These are phyloP conservation scores for Orchesella cincta DNA, from an alignment of 1,140 invertebrate species.

Conservation along the genomic window DNA sequence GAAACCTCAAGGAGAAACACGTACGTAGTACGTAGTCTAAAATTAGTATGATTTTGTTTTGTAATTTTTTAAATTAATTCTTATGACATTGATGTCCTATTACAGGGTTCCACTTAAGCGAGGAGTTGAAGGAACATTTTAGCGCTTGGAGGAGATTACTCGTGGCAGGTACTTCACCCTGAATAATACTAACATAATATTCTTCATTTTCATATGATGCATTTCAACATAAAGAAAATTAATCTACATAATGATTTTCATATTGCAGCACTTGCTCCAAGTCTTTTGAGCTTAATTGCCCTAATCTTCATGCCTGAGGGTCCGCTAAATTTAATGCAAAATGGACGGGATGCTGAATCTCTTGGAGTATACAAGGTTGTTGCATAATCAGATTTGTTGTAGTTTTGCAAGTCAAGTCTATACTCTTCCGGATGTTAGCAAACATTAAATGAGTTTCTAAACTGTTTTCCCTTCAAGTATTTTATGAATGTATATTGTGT, in stretches of 20 bases:
- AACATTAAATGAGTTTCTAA: not conserved
- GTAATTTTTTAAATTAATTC: not conserved
- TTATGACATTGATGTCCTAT: not conserved
- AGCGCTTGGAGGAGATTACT: conserved; percentile 49
- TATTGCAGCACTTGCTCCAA: conserved; percentile 44
- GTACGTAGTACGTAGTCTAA: no score
- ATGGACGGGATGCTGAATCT: conserved; percentile 48
- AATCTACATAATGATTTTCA: no score
- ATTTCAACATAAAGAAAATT: no score
- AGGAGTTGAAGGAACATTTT: conserved; percentile 50
- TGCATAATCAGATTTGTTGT: not conserved
- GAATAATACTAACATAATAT: no score
- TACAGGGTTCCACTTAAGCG: conserved; percentile 49
- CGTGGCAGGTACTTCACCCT: no score
- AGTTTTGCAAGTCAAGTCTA: no score
- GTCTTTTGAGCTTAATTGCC: conserved; percentile 40
- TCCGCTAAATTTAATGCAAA: conserved; percentile 49
- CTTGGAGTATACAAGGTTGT: conserved; percentile 48
- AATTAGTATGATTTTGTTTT: no score
- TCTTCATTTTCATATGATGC: no score
- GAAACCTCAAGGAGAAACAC: no score
- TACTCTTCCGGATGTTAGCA: no score
- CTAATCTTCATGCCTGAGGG: conserved; percentile 50
- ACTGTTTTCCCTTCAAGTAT: not conserved
- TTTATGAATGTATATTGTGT: not conserved